Conservation (phyloP, 2,113 vertebrate species). For the Lanius collurio region DNA sequence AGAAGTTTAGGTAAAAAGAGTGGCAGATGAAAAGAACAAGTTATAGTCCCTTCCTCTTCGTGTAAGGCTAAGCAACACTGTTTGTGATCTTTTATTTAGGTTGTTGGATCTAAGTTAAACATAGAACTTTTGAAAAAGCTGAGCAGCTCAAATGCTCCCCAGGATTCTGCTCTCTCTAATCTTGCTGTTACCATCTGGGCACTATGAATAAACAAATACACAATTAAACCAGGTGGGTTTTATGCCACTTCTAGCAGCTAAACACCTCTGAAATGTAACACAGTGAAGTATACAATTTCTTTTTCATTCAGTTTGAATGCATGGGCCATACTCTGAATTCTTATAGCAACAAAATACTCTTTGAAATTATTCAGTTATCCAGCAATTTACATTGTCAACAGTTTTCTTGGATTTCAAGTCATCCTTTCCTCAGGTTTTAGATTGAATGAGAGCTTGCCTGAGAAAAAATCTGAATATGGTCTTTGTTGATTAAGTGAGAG, state of each 20-base stretch:
- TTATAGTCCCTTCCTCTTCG: background rate
- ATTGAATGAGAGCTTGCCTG: background rate
- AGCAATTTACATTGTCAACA: background rate
- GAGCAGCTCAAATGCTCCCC: background rate
- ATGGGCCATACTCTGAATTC: background rate
- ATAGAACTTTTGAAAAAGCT: background rate
- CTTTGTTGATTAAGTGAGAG: background rate
- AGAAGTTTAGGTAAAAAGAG: background rate
- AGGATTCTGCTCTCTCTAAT: background rate
- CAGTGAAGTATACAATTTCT: accelerated
- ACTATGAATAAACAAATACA: background rate
- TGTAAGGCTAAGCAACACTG: background rate
- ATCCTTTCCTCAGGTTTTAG: background rate
- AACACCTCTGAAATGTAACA: background rate
- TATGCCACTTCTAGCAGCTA: background rate
- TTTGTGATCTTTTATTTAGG: background rate
- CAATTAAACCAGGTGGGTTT: background rate
- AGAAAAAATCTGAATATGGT: background rate
- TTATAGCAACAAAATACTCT: background rate
- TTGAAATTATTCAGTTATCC: background rate
- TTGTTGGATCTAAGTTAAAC: background rate
- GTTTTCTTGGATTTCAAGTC: background rate
- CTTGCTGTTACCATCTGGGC: background rate
- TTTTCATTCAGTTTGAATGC: background rate
- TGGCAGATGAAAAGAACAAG: background rate